Conservation (phyloP, 2,797 vertebrate genomes). For the Gallinago nigripennis region DNA sequence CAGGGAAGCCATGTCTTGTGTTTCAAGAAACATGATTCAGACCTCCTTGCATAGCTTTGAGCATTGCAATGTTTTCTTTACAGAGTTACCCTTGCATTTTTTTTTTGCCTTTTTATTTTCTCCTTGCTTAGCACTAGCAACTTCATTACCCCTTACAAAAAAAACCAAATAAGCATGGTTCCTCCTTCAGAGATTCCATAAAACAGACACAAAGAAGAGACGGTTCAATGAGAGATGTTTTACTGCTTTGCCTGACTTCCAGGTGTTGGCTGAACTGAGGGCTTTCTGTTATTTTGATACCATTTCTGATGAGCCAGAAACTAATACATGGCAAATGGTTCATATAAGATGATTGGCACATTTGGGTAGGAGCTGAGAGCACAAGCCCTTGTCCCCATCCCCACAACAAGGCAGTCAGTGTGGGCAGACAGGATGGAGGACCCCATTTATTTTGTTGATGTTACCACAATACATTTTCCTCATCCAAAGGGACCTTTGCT, state of each 20-base stretch:
- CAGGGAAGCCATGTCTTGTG: accelerated
- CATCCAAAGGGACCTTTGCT: background rate
- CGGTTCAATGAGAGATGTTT: background rate
- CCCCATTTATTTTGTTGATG: background rate
- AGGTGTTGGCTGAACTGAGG: background rate
- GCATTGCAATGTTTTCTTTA: background rate
- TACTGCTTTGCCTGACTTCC: background rate
- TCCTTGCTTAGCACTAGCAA: background rate
- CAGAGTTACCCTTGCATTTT: background rate
- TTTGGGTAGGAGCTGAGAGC: background rate
- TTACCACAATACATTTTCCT: background rate
- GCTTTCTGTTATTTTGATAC: background rate
- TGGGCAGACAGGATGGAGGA: background rate
- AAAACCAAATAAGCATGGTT: background rate
- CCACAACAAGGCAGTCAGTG: background rate
- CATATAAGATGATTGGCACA: background rate
- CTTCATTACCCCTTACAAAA: background rate
- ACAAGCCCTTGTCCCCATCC: background rate
- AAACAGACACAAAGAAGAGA: background rate
- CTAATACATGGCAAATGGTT: background rate
- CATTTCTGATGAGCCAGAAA: background rate
- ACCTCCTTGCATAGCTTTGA: background rate
- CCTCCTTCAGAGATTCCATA: background rate
- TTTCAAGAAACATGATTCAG: background rate
- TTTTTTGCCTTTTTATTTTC: background rate